Base-by-base conservation (phyloP, 2,797 vertebrate species). In the Silurus aristotelis region DNA sequence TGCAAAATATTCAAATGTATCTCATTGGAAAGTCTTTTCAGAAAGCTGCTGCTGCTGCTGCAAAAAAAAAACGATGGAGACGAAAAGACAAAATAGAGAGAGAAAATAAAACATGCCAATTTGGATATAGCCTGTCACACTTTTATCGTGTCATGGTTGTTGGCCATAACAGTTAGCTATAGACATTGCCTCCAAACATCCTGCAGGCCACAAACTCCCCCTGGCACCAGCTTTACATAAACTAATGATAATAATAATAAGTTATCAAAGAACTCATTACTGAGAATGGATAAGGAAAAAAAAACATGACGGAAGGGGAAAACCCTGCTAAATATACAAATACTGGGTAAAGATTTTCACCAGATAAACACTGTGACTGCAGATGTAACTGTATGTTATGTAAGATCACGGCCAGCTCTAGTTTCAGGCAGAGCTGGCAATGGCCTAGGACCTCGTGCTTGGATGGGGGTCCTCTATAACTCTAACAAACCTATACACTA, bases 141-240 rank as follows among this genome's bases (percentile, higher is more conserved):
- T 58, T 17, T 55, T 22, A 52, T 6, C 2, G 3, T 58, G 25
- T 7, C n/a, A 76, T 76, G 25, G 25, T 10, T 76, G 73, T 56
- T 20, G 3, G 73, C 25, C 73, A 12, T 20, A 25, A 77, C 22
- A 73, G 12, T 73, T 13, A 22, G 20, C 20, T 52, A 52, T 72
- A 22, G 31, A 70, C 27, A 25, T 66, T 46, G 38, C 20, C 15
- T 9, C 70, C 15, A 77, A 76, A 76, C 14, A 9, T 76, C 15
- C 15, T 58, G 15, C 15, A n/a, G 17, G 38, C 22, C 22, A 17
- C 22, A n/a, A 27, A 15, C 22, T 63, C 13, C 84, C 88, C 88
- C 87, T 94, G 93, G 92, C 90, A 92, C 92, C 93, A 91, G 91
- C 89, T 81, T 87, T 89, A 88, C 90, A 89, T 91, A 92, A 61